Conservation (phyloP, 2,113 vertebrate genomes). For the Chaetodon trifascialis region DNA sequence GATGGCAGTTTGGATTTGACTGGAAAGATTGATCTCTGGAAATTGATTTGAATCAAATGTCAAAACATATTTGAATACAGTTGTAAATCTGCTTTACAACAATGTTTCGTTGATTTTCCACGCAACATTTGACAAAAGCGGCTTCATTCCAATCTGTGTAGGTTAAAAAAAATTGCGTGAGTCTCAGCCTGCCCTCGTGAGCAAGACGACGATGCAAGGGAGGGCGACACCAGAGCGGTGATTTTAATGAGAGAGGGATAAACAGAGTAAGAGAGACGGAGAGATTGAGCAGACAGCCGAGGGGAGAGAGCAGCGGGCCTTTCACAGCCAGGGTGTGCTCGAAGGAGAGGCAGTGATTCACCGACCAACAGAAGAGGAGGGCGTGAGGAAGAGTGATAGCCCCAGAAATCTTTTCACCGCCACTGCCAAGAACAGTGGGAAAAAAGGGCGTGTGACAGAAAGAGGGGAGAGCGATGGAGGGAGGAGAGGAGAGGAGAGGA, state of each 20-base stretch:
- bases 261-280: conserved; percentile 4
- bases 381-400: conserved; percentile 65
- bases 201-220: background rate
- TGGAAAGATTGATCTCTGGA: background rate
- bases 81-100: background rate
- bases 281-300: conserved; percentile 2
- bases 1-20: background rate
- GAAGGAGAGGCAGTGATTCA: conserved; percentile 56
- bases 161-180: background rate
- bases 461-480: conserved; percentile 38
- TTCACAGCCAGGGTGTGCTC: conserved; percentile 49
- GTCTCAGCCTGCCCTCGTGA: background rate
- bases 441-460: conserved; percentile 64
- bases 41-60: background rate
- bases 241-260: background rate
- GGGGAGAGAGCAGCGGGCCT: conserved; percentile 39
- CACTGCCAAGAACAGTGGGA: conserved; percentile 67
- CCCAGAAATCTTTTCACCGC: conserved; percentile 65
- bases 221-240: background rate
- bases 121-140: background rate
- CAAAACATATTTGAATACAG: background rate
- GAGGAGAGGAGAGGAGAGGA: conserved; percentile 54
- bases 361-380: conserved; percentile 41
- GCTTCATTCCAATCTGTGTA: background rate
- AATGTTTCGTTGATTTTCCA: background rate